A percentile compares a stretch with the other conserved stretches of the same genome.
These are phyloP conservation scores for Gadopsis marmoratus DNA, from an alignment of 2,797 vertebrate genomes.

Conservation along the genomic window DNA sequence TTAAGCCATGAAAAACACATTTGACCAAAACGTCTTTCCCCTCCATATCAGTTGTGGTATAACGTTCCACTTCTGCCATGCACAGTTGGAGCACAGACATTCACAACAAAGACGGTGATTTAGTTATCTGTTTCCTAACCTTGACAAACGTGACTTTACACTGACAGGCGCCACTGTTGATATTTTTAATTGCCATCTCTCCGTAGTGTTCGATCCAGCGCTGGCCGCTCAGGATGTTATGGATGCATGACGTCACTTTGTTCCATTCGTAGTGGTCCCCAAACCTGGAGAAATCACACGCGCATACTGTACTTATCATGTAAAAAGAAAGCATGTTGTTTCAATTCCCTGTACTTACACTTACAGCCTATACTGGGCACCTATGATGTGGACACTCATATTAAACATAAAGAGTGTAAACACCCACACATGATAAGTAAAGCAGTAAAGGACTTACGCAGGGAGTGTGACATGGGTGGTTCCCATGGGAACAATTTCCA, in stretches of 20 bases:
- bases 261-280: constrained; percentile 97
- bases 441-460: constrained; percentile 84
- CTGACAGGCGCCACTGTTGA: constrained; percentile 84
- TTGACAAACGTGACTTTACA: constrained; percentile 97
- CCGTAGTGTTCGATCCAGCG: constrained; percentile 99
- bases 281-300: constrained; percentile 80
- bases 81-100: background rate
- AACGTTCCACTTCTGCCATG: background rate
- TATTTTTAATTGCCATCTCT: constrained; percentile 94
- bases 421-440: constrained; percentile 15
- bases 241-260: constrained; percentile 98
- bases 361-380: background rate
- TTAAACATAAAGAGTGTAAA: background rate
- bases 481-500: constrained; percentile 98
- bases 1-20: background rate
- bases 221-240: constrained; percentile 97
- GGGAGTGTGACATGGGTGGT: constrained; percentile 94
- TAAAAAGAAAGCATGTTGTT: background rate
- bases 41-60: background rate
- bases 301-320: background rate
- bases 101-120: background rate
- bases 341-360: background rate
- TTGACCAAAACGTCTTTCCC: background rate
- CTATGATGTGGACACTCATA: background rate
- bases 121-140: constrained; percentile 70